Base-by-base conservation (phyloP, 2,113 vertebrate genomes). In the Leptobrachium leishanense region DNA sequence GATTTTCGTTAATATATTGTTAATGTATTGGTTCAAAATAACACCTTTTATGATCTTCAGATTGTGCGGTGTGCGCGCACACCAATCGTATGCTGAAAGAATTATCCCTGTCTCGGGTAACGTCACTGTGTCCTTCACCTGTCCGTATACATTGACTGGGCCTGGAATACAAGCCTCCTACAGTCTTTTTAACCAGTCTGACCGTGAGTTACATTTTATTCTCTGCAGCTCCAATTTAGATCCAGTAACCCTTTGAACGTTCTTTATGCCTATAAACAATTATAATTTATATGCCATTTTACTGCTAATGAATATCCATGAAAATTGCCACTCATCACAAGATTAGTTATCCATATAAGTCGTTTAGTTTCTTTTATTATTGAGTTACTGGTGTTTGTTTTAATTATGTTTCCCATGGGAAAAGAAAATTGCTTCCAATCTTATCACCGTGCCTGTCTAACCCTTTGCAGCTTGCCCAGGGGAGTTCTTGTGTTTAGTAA, bases 101-200 rank as follows among this genome's bases (percentile, higher is more conserved):
- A 91, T 98, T 83, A 88, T 90, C 2, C 88, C 91, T 70, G 85
- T 89, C 3, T 90, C 92, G 0, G 81, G 77, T 0, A 87, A 86
- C 6, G 80, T 93, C 81, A 93, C 89, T 31, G 88, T 98, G 80
- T 89, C 88, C 85, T 95, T 99, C 92, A 95, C 92, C 0, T 98
- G 95, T 0, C 92, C 95, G 85, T 94, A 90, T 86, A 94, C 94
- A 1, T 90, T 97, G 81, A 98, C 97, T 0, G 96, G 97, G 10
- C 97, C 97, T 0, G 97, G 97, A 0, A 87, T 99, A 4, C 94
- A 94, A 86, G 89, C 93, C 1, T 88, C 86, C 78, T 99, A 95
- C 84, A 92, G 94, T 67, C 55, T 95, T 68, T 98, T 96, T 88
- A 98, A 98, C 87, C 94, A 93, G 43, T 94, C 97, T 1, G 94